phyloP scores from a whole-genome alignment of 2,888 invertebrate species.

The Mythimna lalbum region DNA sequence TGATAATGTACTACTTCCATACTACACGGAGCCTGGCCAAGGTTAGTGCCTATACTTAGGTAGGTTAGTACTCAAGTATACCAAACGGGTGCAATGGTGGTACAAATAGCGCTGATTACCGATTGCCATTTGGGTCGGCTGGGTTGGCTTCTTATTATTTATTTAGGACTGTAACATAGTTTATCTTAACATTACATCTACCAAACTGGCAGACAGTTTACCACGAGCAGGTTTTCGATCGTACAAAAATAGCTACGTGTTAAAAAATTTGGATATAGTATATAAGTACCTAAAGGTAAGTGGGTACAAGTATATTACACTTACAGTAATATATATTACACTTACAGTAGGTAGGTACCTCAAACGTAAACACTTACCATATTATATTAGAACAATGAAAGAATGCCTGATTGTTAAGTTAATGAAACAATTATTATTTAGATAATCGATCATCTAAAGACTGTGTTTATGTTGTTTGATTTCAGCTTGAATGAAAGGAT shows the following conservation, averaged over 20 bases:
- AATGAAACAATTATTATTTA: background rate
- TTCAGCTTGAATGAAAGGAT: background rate
- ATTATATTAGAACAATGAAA: background rate
- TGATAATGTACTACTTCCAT: background rate
- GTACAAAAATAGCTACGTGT: too few species aligned
- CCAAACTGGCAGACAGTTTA: too few species aligned
- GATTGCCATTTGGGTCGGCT: background rate
- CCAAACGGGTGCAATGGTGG: background rate
- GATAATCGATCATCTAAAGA: conserved; percentile 7
- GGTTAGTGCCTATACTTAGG: background rate
- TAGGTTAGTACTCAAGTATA: background rate
- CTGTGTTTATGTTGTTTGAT: background rate
- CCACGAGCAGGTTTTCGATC: too few species aligned
- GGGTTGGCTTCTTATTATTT: background rate
- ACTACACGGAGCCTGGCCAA: background rate
- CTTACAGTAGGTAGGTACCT: background rate
- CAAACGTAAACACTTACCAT: background rate
- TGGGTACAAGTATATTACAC: too few species aligned
- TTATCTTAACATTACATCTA: background rate
- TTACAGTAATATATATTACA: background rate
- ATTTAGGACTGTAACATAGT: background rate
- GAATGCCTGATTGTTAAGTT: background rate
- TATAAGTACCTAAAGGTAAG: too few species aligned
- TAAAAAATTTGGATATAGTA: too few species aligned
- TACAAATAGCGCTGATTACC: background rate